These are phyloP conservation scores for Caenorhabditis zanzibari DNA, from an alignment of 2,888 invertebrate species.

Conservation along the genomic window DNA sequence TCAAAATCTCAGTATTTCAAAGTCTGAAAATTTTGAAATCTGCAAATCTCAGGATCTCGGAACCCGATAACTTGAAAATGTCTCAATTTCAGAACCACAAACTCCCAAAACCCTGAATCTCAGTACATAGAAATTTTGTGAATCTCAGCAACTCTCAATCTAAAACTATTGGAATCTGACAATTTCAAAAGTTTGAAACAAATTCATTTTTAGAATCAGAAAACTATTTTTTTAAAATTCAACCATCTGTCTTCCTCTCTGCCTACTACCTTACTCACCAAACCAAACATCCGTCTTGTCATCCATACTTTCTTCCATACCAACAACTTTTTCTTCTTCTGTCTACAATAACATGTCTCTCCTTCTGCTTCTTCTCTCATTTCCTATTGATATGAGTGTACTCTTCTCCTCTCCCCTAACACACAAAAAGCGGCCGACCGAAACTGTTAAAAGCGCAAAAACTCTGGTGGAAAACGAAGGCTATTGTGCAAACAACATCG, in stretches of 20 bases:
- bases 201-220: too few species aligned
- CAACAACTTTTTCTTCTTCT: slow-evolving; percentile 1
- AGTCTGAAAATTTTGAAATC: too few species aligned
- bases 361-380: slow-evolving; percentile 3
- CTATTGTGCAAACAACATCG: slow-evolving; percentile 57
- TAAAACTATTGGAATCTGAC: too few species aligned
- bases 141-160: too few species aligned
- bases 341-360: slow-evolving; percentile 11
- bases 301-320: neutral
- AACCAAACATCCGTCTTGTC: slow-evolving; percentile 11
- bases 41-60: too few species aligned
- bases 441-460: slow-evolving; percentile 65
- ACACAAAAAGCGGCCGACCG: slow-evolving; percentile 36
- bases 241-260: neutral
- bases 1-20: too few species aligned
- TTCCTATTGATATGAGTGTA: slow-evolving; percentile 36
- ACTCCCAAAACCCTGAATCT: too few species aligned
- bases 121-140: too few species aligned
- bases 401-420: neutral
- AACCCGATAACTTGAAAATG: too few species aligned
- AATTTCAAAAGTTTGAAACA: too few species aligned
- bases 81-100: too few species aligned
- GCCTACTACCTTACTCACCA: neutral
- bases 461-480: slow-evolving; percentile 26
- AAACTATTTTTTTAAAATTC: too few species aligned